Evolutionary conservation across 2,888 invertebrate genomes (phyloP).

Genomic region (Trileptium ribeirensis): DNA sequence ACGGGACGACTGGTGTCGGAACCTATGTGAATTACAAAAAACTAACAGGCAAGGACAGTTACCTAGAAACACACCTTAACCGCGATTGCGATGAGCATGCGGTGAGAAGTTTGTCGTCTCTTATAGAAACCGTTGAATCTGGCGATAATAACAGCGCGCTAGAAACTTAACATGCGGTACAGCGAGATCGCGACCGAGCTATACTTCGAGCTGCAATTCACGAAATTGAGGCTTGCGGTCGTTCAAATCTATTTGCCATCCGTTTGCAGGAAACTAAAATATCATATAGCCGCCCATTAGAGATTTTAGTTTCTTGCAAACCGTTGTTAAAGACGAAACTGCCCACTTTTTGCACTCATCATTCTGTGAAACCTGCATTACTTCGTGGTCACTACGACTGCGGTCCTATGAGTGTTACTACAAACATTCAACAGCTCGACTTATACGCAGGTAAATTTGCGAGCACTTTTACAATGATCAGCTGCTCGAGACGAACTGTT

Average conservation of each 20-base stretch:
- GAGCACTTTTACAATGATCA: conserved; percentile 41
- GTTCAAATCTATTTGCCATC: background rate
- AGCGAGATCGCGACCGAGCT: background rate
- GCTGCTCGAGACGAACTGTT: conserved; percentile 39
- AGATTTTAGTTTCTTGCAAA: too few species aligned
- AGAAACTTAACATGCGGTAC: background rate
- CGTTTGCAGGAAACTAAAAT: too few species aligned
- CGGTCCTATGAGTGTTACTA: background rate
- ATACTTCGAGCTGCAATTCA: background rate
- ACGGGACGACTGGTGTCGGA: background rate
- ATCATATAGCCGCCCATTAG: too few species aligned
- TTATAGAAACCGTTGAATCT: background rate
- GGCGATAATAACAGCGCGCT: background rate
- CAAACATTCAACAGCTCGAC: conserved; percentile 27
- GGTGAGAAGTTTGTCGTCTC: background rate
- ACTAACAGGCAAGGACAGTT: background rate
- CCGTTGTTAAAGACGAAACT: too few species aligned
- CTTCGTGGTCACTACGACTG: background rate
- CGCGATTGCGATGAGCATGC: background rate
- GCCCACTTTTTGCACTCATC: too few species aligned
- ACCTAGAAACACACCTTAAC: background rate
- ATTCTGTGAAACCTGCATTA: too few species aligned
- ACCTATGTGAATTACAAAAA: background rate
- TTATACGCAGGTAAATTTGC: conserved; percentile 45
- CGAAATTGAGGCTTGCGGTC: background rate